Evolutionary conservation across 2,888 invertebrate species (phyloP), one percentile per base, ranked within the genome.

Genomic region (Eubasilissa splendida): DNA sequence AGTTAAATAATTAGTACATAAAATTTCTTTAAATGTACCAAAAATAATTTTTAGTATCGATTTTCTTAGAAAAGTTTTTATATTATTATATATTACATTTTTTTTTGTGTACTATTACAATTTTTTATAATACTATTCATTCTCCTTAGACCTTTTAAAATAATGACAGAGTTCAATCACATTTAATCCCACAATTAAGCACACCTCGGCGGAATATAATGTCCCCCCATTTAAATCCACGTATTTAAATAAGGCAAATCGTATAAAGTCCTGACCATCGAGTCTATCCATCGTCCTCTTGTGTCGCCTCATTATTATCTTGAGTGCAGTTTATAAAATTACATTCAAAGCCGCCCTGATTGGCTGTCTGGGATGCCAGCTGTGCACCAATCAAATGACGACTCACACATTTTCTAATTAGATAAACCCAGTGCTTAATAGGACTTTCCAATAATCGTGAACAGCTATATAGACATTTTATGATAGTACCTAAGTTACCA

Each of bases 321-420:
- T 70, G 78, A 63, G 66, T 78, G 60, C 78, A 71, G 78, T 78
- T 78, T 73, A 78, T 78, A 78, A 78, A 78, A 78, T 78, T 60
- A 71, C 78, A 78, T 50, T 53, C 53, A 50, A 14, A 71, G 22
- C 60, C 70, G 60, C 63, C 14, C 60, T 78, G 78, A 78, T 78
- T 78, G 78, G 78, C 63, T 73, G 70, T 73, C 71, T 70, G 22
- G 59, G 14, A 56, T 73, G 71, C 60, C 71, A 71, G 50, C 33
- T 73, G 70, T 54, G 10, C 22, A 52, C 53, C 70, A 53, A 70
- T 70, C 78, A 73, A 68, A 54, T 9, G 31, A 50, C 58, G 22
- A 22, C 22, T 68, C 58, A 59, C 58, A 70, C 31, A 56, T 52
- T 50, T 59, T 56, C 50, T 74, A 59, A 73, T 73, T 73, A 73